Base-by-base conservation (phyloP, 2,113 vertebrate species). In the Nestor notabilis region DNA sequence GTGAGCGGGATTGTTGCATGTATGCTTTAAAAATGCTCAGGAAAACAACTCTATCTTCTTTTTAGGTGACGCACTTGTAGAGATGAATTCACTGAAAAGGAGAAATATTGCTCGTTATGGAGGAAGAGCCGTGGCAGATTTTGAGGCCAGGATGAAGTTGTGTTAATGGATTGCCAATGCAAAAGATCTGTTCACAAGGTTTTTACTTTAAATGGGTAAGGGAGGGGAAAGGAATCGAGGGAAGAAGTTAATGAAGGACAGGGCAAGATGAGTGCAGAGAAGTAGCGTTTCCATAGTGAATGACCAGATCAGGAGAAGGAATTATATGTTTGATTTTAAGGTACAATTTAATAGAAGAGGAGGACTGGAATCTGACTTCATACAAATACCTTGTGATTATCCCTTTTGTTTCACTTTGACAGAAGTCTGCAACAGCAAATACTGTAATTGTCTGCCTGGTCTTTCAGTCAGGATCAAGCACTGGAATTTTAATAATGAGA, bases 31-130 rank as follows among this genome's bases (percentile, higher is more conserved):
- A 86, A 74, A 60, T 17, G 50, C 60, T 75, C 6, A n/a, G 78
- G 92, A 75, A 92, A 83, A 87, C 83, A 95, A 56, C 61, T 95
- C 85, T 10, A 7, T 94, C 88, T 92, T 93, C 52, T n/a, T 74
- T 65, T 50, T 41, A 63, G 64, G 66, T 50, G 75, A 24, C 0
- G 0, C 21, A 12, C 56, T 65, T 72, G 37, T 46, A 77, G 81
- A 92, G 90, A 82, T 18, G 68, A 84, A 84, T 56, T 19, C 44
- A 9, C 24, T 31, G 61, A 16, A 52, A 64, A 89, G n/a, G 64
- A 89, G 74, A 87, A 87, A 56, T 79, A 64, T 64, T 81, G 17
- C 79, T 81, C 46, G 19, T 50, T 78, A 9, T 1, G 17, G 49
- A 27, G 47, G 85, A 24, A 56, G 46, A 49, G 44, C 41, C 33